Evolutionary conservation across 2,113 vertebrate species (phyloP), one percentile per base, ranked within the genome.

Genomic region (Tringa solitaria): DNA sequence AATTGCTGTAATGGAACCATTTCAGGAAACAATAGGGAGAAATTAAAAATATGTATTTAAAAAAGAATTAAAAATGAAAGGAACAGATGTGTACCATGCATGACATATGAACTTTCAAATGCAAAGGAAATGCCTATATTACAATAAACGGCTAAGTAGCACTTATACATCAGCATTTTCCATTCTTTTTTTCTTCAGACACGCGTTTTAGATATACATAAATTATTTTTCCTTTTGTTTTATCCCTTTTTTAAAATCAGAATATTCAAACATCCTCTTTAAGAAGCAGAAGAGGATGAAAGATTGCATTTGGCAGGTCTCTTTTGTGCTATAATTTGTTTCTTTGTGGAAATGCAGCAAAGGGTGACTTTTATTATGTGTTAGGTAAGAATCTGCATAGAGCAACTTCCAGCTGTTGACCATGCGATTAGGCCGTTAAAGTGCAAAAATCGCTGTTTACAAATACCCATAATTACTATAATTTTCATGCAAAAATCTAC

Each of bases 391-490:
- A 95, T 97, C 95, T 97, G 80, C 90, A 90, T 74, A 96, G 80
- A 93, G 74, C 85, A 93, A 95, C 94, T 96, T 97, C 86, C 94
- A 97, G 93, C 95, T 95, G 81, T 94, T 96, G 95, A 97, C 90
- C 91, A 84, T 79, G 92, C 76, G 94, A 96, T 97, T 95, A 96
- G 88, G 91, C 94, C 63, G 24, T 56, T 96, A 96, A 96, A 92
- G 84, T 97, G 60, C 88, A 97, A 96, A 97, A 96, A 77, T 72
- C 27, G 57, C 72, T 90, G 90, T 88, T 97, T 97, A 92, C 91
- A 97, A 97, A 97, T 97, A 97, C 93, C 54, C 57, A 79, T 96
- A 97, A 98, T 97, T 97, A 91, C 78, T 95, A 56, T 95, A 96
- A 97, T 95, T 97, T 97, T 96, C 96, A 96, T 93, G 95, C 91